Percentiles rank a stretch among this genome's conserved stretches.
These are phyloP conservation scores for Alauda arvensis DNA, from an alignment of 2,797 vertebrate genomes.

Conservation along the genomic window DNA sequence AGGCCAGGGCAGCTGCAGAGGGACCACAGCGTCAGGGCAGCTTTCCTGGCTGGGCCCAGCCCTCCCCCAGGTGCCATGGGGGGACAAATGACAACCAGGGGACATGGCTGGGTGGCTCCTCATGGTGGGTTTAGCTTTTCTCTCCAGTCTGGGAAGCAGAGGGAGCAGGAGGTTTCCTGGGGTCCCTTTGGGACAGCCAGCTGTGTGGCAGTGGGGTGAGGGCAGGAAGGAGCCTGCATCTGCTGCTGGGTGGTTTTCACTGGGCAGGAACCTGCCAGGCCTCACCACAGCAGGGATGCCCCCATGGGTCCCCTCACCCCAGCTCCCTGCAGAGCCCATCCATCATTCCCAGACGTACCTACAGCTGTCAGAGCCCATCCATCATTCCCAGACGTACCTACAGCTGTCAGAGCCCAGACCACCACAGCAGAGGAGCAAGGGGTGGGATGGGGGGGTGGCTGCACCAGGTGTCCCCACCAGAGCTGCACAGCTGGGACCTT, in stretches of 20 bases:
- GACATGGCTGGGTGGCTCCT: not conserved
- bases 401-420: slow-evolving; percentile 60
- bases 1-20: slow-evolving; percentile 67
- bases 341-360: slow-evolving; percentile 39
- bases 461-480: slow-evolving; percentile 40
- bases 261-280: not conserved
- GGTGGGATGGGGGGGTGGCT: slow-evolving; percentile 60
- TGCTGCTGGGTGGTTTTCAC: not conserved
- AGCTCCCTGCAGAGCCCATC: not conserved
- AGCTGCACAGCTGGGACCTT: slow-evolving; percentile 12
- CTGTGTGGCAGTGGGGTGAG: not conserved
- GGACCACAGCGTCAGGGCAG: not conserved
- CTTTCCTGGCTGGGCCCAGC: not conserved
- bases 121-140: not conserved
- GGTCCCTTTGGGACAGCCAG: accelerated
- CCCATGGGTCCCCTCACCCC: accelerated
- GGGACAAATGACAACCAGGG: not conserved
- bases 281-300: not conserved
- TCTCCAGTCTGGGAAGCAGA: not conserved
- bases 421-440: slow-evolving; percentile 69
- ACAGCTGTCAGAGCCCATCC: slow-evolving; percentile 57
- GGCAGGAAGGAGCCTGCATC: not conserved
- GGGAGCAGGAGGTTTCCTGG: not conserved
- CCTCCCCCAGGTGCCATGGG: not conserved
- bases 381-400: slow-evolving; percentile 42